These are phyloP conservation scores for Ophraella communa DNA, from an alignment of 2,888 invertebrate genomes.

Conservation along the genomic window DNA sequence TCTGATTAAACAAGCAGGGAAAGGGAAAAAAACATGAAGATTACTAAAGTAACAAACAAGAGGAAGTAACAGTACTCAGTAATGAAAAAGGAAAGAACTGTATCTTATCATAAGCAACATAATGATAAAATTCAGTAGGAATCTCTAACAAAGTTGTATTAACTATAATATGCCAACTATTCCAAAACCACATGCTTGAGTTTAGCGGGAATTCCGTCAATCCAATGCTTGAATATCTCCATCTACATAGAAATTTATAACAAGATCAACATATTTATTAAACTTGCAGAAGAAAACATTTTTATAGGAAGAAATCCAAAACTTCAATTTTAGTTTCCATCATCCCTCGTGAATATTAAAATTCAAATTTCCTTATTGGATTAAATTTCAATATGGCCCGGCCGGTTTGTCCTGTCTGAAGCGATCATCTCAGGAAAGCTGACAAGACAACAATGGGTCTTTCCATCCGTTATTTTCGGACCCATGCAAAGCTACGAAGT, in stretches of 20 bases:
- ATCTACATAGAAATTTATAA: background rate
- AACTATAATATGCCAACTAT: background rate
- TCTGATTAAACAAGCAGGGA: too few species aligned
- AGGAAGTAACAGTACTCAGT: too few species aligned
- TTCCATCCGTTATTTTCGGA: conserved; percentile 56
- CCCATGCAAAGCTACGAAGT: conserved; percentile 55
- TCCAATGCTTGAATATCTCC: background rate
- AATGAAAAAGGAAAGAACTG: too few species aligned
- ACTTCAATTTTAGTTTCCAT: too few species aligned
- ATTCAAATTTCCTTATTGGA: conserved; percentile 27
- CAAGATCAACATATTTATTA: too few species aligned
- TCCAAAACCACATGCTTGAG: background rate
- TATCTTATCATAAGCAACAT: too few species aligned
- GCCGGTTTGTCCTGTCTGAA: conserved; percentile 40
- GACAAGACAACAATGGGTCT: conserved; percentile 56
- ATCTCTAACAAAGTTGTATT: background rate
- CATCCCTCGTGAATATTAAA: background rate
- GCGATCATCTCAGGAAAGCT: conserved; percentile 43
- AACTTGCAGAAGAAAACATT: too few species aligned
- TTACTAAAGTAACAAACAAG: too few species aligned
- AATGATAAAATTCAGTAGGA: too few species aligned
- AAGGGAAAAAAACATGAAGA: too few species aligned
- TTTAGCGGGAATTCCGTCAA: background rate
- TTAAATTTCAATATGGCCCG: conserved; percentile 53
- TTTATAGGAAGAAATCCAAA: too few species aligned